Conservation (phyloP, 2,113 vertebrate genomes). For the Ondatra zibethicus region DNA sequence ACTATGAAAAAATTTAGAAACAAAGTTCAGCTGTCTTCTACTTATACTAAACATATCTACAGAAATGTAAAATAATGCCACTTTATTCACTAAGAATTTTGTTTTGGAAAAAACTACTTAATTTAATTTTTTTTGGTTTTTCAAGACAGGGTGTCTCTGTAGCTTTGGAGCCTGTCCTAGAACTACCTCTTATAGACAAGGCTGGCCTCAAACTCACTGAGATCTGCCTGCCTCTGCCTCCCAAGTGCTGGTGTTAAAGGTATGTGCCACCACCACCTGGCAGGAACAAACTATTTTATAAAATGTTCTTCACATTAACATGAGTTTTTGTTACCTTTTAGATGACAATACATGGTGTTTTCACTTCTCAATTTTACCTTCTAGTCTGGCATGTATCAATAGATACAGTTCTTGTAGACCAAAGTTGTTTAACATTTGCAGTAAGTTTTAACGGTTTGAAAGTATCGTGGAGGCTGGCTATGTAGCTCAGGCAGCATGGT, state of each 20-base stretch:
- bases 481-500: neutral
- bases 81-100: neutral
- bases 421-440: neutral
- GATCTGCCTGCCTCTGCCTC: no score
- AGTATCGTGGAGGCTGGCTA: neutral
- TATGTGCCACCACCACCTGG: no score
- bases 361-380: neutral
- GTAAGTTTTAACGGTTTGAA: neutral
- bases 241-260: no score
- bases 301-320: neutral
- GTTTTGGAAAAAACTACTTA: neutral
- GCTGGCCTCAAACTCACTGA: no score
- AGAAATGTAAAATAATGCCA: neutral
- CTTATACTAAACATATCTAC: neutral
- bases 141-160: no score
- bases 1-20: neutral
- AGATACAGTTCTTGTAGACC: neutral
- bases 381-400: neutral
- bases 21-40: neutral
- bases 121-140: no score
- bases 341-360: neutral
- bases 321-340: neutral
- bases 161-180: no score
- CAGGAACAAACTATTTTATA: neutral
- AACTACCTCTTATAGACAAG: no score